Conservation (phyloP, 2,797 vertebrate species). For the Chelidonichthys spinosus region DNA sequence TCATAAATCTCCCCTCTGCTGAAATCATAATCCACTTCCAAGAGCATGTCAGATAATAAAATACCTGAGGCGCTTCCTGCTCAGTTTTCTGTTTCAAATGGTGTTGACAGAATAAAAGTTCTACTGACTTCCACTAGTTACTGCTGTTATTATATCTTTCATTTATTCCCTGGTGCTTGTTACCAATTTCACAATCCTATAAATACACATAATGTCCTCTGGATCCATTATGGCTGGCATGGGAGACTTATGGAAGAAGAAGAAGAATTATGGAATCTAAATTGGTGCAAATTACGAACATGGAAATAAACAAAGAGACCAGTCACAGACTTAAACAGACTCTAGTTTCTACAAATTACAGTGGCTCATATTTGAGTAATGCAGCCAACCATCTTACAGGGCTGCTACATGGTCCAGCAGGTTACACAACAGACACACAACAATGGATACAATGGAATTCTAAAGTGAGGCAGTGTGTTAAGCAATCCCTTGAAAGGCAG, state of each 20-base stretch:
- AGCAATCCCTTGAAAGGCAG: slow-evolving; percentile 41
- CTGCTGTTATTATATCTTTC: not conserved
- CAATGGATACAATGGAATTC: slow-evolving; percentile 45
- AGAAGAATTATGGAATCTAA: slow-evolving; percentile 60
- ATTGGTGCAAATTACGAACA: slow-evolving; percentile 38
- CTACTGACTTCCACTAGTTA: not conserved
- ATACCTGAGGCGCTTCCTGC: not conserved
- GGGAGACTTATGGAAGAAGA: no score
- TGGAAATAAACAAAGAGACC: slow-evolving; percentile 41
- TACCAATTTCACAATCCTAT: slow-evolving; percentile 1
- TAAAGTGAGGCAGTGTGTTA: slow-evolving; percentile 39
- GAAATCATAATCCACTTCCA: not conserved
- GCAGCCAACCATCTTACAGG: slow-evolving; percentile 16
- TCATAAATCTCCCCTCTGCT: not conserved
- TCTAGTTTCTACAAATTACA: slow-evolving; percentile 40
- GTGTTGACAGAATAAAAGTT: not conserved
- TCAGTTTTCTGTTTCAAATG: slow-evolving; percentile 5
- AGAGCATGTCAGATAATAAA: not conserved
- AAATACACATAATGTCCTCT: slow-evolving; percentile 21
- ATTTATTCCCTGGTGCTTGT: not conserved
- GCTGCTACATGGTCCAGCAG: slow-evolving; percentile 18
- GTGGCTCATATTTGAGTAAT: slow-evolving; percentile 38
- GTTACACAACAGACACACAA: slow-evolving; percentile 23
- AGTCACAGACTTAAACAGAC: not conserved
- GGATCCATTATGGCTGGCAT: slow-evolving; percentile 30